Evolutionary conservation across 2,888 invertebrate genomes (phyloP).

Genomic region (Aphidoletes aphidimyza): DNA sequence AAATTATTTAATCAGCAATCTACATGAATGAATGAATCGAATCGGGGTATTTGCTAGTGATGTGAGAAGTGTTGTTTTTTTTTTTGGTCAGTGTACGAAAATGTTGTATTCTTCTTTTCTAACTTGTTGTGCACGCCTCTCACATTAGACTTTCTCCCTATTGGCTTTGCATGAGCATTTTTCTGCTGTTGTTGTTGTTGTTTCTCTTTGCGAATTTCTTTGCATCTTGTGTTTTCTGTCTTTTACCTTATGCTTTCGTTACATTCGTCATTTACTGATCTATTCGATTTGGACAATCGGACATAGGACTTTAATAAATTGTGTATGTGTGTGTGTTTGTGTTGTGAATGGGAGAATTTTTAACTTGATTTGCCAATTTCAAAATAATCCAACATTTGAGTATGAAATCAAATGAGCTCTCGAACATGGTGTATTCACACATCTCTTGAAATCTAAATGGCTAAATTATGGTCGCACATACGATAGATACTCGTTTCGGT

Average conservation of each 20-base stretch:
- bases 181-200: too few species aligned
- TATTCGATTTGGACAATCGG: not conserved
- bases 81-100: too few species aligned
- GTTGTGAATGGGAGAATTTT: not conserved
- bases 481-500: too few species aligned
- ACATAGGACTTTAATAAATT: not conserved
- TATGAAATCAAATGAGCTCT: not conserved
- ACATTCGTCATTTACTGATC: slow-evolving; percentile 5
- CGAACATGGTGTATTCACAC: not conserved
- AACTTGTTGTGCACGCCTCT: not conserved
- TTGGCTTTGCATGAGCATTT: not conserved
- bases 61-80: too few species aligned
- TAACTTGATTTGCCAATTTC: not conserved
- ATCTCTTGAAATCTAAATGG: too few species aligned
- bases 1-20: slow-evolving; percentile 31
- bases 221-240: not conserved
- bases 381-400: not conserved
- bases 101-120: not conserved
- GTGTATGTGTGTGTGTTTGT: too few species aligned
- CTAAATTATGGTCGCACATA: too few species aligned
- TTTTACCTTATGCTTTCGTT: not conserved
- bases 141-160: slow-evolving; percentile 7
- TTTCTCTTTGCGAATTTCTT: too few species aligned
- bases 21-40: slow-evolving; percentile 14
- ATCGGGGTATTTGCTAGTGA: too few species aligned